Evolutionary conservation across 2,888 invertebrate species (phyloP).

Genomic region (Uloborus plumipes): DNA sequence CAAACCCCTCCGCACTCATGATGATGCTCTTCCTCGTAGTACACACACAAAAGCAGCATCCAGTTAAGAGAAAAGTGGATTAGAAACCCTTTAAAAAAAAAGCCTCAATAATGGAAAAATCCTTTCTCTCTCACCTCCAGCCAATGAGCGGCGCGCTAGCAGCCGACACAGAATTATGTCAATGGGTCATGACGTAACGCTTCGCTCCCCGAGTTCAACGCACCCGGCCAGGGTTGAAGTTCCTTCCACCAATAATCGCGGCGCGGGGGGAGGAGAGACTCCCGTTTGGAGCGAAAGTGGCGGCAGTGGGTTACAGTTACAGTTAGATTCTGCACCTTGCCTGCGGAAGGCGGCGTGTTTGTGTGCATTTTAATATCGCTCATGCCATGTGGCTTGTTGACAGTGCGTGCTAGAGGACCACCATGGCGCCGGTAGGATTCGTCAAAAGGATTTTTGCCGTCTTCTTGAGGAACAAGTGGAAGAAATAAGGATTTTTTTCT

Average conservation of each 20-base stretch:
- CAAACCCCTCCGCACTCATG: too few species aligned
- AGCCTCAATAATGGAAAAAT: constrained; percentile 2
- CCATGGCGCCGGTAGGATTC: constrained; percentile 35
- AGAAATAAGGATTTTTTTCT: neutral
- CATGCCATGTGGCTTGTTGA: neutral
- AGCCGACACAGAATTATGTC: constrained; percentile 54
- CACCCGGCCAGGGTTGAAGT: constrained; percentile 55
- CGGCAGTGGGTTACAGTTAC: constrained; percentile 45
- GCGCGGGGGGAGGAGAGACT: neutral
- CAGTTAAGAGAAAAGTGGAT: too few species aligned
- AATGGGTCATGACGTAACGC: constrained; percentile 62
- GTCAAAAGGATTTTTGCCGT: constrained; percentile 23
- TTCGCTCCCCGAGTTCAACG: constrained; percentile 35
- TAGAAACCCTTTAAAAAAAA: too few species aligned
- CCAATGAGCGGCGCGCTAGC: too few species aligned
- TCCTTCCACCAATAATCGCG: constrained; percentile 35
- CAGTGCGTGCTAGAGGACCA: neutral
- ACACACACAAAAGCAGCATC: too few species aligned
- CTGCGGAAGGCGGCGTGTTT: neutral
- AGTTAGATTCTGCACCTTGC: constrained; percentile 34
- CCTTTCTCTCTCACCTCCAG: constrained; percentile 13
- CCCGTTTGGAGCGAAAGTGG: constrained; percentile 25
- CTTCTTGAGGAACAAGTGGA: constrained; percentile 17
- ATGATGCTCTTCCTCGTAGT: too few species aligned
- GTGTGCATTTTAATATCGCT: constrained; percentile 28